Percentiles rank a stretch among this genome's conserved stretches.
Conservation (phyloP, 2,797 vertebrate genomes). For the Sebastes dallii region DNA sequence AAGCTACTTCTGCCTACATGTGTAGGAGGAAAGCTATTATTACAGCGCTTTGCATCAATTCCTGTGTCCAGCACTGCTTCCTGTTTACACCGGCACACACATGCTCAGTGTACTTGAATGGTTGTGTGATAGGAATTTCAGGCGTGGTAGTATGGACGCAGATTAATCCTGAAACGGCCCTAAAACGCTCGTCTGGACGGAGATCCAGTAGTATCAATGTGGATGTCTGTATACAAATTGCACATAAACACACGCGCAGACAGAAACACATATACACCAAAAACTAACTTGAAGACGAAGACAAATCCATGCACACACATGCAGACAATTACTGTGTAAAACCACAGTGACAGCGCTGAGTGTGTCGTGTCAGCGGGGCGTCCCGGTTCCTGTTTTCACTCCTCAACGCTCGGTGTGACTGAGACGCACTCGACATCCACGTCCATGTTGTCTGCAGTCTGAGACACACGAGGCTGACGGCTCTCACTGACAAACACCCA, state of each 20-base stretch:
- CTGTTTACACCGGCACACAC: no score
- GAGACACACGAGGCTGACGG: constrained; percentile 24
- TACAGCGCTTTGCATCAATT: no score
- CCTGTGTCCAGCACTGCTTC: no score
- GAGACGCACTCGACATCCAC: constrained; percentile 9
- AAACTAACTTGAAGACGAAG: no score
- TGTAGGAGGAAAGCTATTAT: no score
- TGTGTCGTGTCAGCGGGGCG: constrained; percentile 26
- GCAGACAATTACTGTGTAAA: constrained; percentile 27
- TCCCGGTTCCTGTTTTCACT: constrained; percentile 51
- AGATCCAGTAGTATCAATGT: no score
- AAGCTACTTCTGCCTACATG: no score
- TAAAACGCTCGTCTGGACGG: no score
- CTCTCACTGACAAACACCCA: constrained; percentile 15
- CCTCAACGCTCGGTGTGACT: constrained; percentile 32
- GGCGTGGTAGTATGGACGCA: no score
- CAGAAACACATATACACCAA: background rate
- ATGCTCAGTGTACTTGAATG: no score
- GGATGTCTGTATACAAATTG: background rate
- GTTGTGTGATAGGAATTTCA: no score
- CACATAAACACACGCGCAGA: background rate
- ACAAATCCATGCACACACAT: constrained; percentile 18
- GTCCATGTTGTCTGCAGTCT: constrained; percentile 15
- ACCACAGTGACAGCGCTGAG: constrained; percentile 33
- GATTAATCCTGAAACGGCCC: no score